Evolutionary conservation across 1,140 invertebrate genomes (phyloP).

Genomic region (Trichonephila inaurata): DNA sequence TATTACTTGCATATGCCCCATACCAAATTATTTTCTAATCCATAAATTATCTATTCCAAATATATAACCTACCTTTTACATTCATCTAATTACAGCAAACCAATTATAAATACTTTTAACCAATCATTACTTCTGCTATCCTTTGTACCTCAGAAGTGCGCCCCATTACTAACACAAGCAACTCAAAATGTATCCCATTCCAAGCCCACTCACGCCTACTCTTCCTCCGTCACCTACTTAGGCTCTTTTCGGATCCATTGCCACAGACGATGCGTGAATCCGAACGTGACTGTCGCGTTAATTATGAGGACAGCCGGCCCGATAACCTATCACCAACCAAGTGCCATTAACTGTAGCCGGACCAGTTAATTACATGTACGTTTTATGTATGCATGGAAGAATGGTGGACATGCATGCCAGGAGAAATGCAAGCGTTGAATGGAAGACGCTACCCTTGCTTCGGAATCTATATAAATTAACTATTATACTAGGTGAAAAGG

Average conservation of each 20-base stretch:
- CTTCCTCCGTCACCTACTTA: conserved; percentile 27
- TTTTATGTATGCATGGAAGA: conserved; percentile 61
- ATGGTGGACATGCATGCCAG: conserved; percentile 3
- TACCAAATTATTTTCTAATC: too few species aligned
- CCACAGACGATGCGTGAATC: conserved; percentile 55
- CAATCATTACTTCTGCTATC: neutral
- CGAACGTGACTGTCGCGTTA: conserved; percentile 60
- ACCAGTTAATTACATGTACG: conserved; percentile 51
- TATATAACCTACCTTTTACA: too few species aligned
- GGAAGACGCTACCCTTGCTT: neutral
- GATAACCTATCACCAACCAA: conserved; percentile 48
- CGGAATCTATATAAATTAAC: neutral
- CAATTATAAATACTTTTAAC: too few species aligned
- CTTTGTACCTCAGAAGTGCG: neutral
- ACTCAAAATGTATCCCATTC: neutral
- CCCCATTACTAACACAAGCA: neutral
- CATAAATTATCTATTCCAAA: too few species aligned
- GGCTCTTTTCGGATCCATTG: neutral
- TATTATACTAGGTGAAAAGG: conserved; percentile 1
- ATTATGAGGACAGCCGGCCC: conserved; percentile 47
- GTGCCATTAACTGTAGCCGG: conserved; percentile 56
- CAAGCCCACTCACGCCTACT: neutral
- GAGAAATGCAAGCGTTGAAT: neutral
- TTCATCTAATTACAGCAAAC: too few species aligned
- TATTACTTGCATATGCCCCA: too few species aligned